Conservation (phyloP, 2,888 invertebrate genomes). For the Chymomyza caudatula region DNA sequence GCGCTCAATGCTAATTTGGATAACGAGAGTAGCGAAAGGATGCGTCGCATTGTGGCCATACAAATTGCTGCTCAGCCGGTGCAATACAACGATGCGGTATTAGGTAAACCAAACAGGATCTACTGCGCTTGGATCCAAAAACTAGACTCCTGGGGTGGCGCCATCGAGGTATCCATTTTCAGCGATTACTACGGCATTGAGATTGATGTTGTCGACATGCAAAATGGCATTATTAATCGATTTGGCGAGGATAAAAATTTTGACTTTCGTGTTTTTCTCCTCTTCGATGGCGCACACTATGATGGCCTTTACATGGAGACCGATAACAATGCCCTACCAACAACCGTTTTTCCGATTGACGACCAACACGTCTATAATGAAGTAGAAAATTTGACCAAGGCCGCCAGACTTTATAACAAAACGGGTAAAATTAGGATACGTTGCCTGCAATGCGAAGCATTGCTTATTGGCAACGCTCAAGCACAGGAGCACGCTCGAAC, state of each 20-base stretch:
- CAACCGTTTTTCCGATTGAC: slow-evolving; percentile 89
- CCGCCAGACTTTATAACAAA: slow-evolving; percentile 93
- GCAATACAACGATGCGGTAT: slow-evolving; percentile 90
- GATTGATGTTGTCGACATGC: slow-evolving; percentile 95
- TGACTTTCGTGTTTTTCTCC: slow-evolving; percentile 88
- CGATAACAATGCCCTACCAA: slow-evolving; percentile 83
- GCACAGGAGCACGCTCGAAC: slow-evolving; percentile 91
- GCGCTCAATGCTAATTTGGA: slow-evolving; percentile 88
- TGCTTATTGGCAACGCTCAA: slow-evolving; percentile 88
- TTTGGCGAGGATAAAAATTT: slow-evolving; percentile 96
- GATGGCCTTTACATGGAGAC: slow-evolving; percentile 94
- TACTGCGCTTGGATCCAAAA: slow-evolving; percentile 95
- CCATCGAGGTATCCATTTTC: slow-evolving; percentile 94
- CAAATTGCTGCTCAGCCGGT: slow-evolving; percentile 87
- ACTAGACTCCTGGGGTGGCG: slow-evolving; percentile 96
- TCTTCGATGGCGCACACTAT: slow-evolving; percentile 98
- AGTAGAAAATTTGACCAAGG: slow-evolving; percentile 91
- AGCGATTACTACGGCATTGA: slow-evolving; percentile 92
- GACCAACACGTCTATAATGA: slow-evolving; percentile 86
- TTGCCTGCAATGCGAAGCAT: slow-evolving; percentile 87
- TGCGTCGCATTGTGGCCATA: slow-evolving; percentile 92
- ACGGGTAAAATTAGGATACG: slow-evolving; percentile 90
- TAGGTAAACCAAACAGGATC: slow-evolving; percentile 89
- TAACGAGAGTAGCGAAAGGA: slow-evolving; percentile 84
- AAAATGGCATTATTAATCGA: slow-evolving; percentile 92